phyloP scores from a whole-genome alignment of 2,113 vertebrate genomes.

The Formicarius rufipectus region DNA sequence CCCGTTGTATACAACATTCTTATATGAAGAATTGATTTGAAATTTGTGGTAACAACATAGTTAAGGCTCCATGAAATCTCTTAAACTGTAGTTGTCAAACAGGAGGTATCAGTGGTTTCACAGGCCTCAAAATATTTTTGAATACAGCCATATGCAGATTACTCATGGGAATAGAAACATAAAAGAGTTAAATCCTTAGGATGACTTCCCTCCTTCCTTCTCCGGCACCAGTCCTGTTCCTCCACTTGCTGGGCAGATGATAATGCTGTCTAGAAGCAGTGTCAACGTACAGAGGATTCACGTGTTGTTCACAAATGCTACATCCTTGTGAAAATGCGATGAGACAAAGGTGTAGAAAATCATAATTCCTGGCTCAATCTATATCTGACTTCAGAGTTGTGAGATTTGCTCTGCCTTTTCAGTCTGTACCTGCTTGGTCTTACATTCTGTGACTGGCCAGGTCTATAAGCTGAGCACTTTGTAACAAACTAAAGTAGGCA shows the following conservation, averaged over 20 bases:
- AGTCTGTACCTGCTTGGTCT: neutral
- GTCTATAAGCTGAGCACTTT: neutral
- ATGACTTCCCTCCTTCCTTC: neutral
- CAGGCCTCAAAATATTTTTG: neutral
- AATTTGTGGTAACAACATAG: neutral
- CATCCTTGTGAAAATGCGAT: neutral
- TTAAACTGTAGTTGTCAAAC: neutral
- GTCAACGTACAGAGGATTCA: neutral
- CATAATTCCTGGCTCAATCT: neutral
- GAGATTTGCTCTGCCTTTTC: neutral
- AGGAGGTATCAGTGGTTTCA: neutral
- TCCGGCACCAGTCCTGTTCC: neutral
- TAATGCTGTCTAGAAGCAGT: neutral
- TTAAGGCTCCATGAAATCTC: neutral
- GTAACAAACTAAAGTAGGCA: fast-evolving
- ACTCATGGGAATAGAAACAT: neutral
- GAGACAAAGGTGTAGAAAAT: neutral
- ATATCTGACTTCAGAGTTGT: neutral
- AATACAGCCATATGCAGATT: neutral
- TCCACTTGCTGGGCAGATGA: neutral
- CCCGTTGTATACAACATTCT: neutral
- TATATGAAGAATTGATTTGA: neutral
- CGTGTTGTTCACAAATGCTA: neutral
- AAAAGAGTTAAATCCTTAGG: neutral
- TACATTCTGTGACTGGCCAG: neutral